Base-by-base conservation (phyloP, 2,888 invertebrate species). In the Eupithecia centaureata region DNA sequence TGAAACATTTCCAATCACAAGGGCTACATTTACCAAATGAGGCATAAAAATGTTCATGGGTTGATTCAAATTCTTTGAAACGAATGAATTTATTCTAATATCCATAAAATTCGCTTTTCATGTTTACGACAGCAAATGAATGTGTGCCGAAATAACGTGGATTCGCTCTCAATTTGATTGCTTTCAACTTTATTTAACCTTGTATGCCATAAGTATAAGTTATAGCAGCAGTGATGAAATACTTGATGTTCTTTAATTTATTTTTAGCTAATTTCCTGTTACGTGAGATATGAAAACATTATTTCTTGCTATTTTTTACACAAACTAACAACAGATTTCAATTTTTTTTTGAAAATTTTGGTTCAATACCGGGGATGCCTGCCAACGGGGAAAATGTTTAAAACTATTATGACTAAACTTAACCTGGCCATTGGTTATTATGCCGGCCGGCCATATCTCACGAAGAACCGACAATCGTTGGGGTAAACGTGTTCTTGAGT, bases 21-120 rank as follows among this genome's bases (percentile, higher is more conserved):
- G 25, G 47, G 28, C 38, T 52, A 73, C 73, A 73, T 71, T 71
- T 71, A 62, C 63, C 65, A 69, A 73, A 74, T 73, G 74, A 74
- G 66, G 68, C 68, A 68, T 72, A 67, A 72, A 74, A 73, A 59
- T 68, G 67, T 73, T 71, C 70, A 72, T 63, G 42, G 60, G 35
- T 61, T 35, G 66, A 54, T 60, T 65, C 67, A 58, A 52, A 68
- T 61, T 61, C 65, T 68, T 63, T 67, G 70, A 64, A 73, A 68
- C 70, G 68, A 73, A 64, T 38, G 59, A 70, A 65, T 64, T 67
- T 71, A 64, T 71, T 70, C 62, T 68, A 64, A 74, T 70, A 74
- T 71, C 27, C 52, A 52, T 73, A 71, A 73, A 70, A 54, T 63
- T 52, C 69, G 59, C 57, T 32, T 58, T 71, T 71, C 65, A 69